A percentile compares a stretch with the other conserved stretches of the same genome.
phyloP scores from a whole-genome alignment of 2,797 vertebrate species.

The Chromobotia macracanthus region DNA sequence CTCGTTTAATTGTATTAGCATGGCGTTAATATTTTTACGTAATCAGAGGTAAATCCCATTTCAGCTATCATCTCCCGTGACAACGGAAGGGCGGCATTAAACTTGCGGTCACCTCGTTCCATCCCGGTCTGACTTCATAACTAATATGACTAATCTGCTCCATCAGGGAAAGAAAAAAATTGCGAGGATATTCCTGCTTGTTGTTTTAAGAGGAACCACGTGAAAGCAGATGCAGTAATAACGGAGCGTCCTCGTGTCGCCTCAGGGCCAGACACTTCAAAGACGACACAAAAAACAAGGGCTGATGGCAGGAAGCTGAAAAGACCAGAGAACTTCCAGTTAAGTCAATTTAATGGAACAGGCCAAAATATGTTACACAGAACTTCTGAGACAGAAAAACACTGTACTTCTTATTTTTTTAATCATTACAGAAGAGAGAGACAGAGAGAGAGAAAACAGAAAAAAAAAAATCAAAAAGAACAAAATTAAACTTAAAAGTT shows the following conservation, averaged over 20 bases:
- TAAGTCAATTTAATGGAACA: constrained; percentile 35
- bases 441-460: not conserved
- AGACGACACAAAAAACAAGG: constrained; percentile 32
- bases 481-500: not conserved
- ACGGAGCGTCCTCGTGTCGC: constrained; percentile 21
- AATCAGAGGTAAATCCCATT: constrained; percentile 47
- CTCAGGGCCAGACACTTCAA: constrained; percentile 36
- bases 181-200: constrained; percentile 3
- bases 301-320: constrained; percentile 37
- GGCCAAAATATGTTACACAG: not conserved
- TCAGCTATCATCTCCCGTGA: constrained; percentile 1
- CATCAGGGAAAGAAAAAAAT: constrained; percentile 39
- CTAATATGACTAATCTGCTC: constrained; percentile 24
- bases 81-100: constrained; percentile 26
- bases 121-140: not conserved
- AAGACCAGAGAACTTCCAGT: constrained; percentile 32
- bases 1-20: constrained; percentile 49
- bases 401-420: not conserved
- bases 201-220: constrained; percentile 20
- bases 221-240: constrained; percentile 48
- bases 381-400: not conserved
- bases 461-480: not conserved
- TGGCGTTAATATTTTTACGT: constrained; percentile 44
- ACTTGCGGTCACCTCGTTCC: constrained; percentile 41
- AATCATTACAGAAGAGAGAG: not conserved